A percentile compares a stretch with the other conserved stretches of the same genome.
Conservation (phyloP, 2,888 invertebrate genomes). For the Pandemis heparana region DNA sequence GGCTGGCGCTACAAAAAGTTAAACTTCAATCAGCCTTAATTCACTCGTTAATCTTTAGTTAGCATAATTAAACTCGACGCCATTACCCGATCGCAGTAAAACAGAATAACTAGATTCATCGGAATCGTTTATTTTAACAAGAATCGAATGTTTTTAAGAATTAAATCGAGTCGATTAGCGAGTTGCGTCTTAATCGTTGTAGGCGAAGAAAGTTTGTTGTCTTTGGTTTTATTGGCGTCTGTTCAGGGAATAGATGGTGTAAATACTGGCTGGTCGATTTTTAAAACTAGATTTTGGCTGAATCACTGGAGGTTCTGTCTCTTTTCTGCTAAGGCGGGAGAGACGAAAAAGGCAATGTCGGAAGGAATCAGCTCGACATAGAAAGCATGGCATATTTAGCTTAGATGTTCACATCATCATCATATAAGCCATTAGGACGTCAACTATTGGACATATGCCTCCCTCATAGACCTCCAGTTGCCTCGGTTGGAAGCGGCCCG, state of each 20-base stretch:
- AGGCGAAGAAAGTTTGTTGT: constrained; percentile 47
- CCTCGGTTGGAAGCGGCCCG: too few relatives aligned
- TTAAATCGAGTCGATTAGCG: constrained; percentile 60
- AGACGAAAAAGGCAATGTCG: too few relatives aligned
- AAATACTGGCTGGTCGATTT: constrained; percentile 19
- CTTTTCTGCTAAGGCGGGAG: too few relatives aligned
- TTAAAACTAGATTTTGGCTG: not conserved
- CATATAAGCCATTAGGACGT: too few relatives aligned
- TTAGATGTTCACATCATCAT: constrained; percentile 11
- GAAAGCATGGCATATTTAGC: too few relatives aligned
- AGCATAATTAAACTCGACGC: constrained; percentile 33
- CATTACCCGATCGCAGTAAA: constrained; percentile 38
- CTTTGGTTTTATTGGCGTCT: constrained; percentile 42
- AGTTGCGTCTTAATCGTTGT: constrained; percentile 65
- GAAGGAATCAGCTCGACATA: too few relatives aligned
- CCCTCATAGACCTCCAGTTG: too few relatives aligned
- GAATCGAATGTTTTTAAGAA: constrained; percentile 57
- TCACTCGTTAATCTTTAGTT: constrained; percentile 40
- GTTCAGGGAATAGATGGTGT: constrained; percentile 19
- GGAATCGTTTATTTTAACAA: constrained; percentile 58
- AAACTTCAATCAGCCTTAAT: constrained; percentile 36
- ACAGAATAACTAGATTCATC: constrained; percentile 53
- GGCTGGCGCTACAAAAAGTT: constrained; percentile 34
- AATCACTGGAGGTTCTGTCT: too few relatives aligned
- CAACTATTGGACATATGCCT: too few relatives aligned